Percentiles rank a stretch among this genome's conserved stretches.
These are phyloP conservation scores for Gymnobelideus leadbeateri DNA, from an alignment of 2,113 vertebrate genomes.

Conservation along the genomic window DNA sequence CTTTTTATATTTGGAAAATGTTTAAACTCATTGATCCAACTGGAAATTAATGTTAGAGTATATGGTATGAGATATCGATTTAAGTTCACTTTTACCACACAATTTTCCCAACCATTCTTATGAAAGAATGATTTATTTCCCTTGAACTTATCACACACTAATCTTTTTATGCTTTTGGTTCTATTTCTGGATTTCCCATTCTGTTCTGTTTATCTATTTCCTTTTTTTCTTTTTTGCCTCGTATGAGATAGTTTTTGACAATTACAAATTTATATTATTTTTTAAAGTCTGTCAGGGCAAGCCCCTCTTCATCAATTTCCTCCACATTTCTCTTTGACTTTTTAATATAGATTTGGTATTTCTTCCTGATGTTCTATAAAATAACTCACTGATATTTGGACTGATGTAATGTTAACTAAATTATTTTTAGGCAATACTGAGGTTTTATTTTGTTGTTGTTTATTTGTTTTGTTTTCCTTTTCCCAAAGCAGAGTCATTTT, in stretches of 20 bases:
- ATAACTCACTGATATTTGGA: background rate
- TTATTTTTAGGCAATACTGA: background rate
- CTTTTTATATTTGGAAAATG: background rate
- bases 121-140: background rate
- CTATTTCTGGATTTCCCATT: background rate
- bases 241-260: background rate
- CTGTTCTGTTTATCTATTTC: background rate
- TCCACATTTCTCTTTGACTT: background rate
- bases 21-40: background rate
- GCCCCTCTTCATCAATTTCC: background rate
- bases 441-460: background rate
- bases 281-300: background rate
- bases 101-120: background rate
- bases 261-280: background rate
- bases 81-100: background rate
- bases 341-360: background rate
- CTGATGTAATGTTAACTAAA: background rate
- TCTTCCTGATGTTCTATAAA: background rate
- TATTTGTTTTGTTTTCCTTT: background rate
- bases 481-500: background rate
- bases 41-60: background rate
- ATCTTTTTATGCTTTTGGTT: background rate
- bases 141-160: background rate
- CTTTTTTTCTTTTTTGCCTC: background rate
- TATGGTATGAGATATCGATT: background rate